Evolutionary conservation across 2,113 vertebrate genomes (phyloP), one percentile per base, ranked within the genome.

Genomic region (Maccullochella peelii): DNA sequence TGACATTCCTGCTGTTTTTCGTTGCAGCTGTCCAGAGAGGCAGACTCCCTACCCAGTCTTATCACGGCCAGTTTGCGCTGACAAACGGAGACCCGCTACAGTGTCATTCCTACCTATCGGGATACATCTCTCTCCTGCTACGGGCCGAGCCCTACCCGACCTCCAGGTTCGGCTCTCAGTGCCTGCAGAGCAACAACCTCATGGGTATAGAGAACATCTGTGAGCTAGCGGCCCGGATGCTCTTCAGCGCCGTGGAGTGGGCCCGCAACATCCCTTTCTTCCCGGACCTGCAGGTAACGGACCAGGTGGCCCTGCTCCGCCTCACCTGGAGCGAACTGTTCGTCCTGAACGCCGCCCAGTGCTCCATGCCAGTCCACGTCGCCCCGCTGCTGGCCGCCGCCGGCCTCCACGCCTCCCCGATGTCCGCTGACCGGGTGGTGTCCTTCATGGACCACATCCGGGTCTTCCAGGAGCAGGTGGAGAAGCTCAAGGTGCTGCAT

Each of bases 371-470:
- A 38, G 97, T 99, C 63, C 98, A 99, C 87, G 97, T 98, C 11
- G 98, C 98, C 73, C 97, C 97, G 54, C 96, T 99, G 82, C 96
- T 99, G 92, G 98, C 97, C 79, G 98, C 98, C 62, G 98, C 98
- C 0, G 98, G 98, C 79, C 97, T 99, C 8, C 98, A 99, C 89
- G 97, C 98, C 63, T 98, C 98, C 16, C 98, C 98, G 77, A 99
- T 99, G 98, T 97, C 97, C 25, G 97, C 98, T 73, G 98, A 99
- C 95, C 95, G 98, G 89, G 98, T 99, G 90, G 97, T 99, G 93
- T 97, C 97, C 93, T 99, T 99, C 96, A 99, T 99, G 98, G 98
- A 99, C 95, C 98, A 99, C 97, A 99, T 99, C 95, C 96, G 98
- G 93, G 97, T 99, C 95, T 99, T 99, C 95, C 98, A 99, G 94